phyloP scores from a whole-genome alignment of 1,140 invertebrate species.

The Cotesia glomerata region DNA sequence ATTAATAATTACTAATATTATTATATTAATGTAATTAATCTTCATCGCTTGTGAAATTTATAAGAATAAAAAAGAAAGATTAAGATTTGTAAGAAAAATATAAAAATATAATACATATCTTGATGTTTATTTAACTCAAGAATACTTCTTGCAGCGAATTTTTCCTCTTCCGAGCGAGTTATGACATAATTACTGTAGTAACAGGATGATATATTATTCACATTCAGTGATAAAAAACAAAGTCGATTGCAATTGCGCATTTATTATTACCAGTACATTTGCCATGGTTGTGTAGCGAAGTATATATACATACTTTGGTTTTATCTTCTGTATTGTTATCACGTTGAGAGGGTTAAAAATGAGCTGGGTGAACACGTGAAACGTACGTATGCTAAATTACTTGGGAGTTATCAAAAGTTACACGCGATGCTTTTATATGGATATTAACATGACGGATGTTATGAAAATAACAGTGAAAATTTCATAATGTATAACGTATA shows the following conservation, averaged over 20 bases:
- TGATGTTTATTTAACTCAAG: not conserved
- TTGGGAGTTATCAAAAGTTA: too few species aligned
- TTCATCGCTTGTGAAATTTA: too few species aligned
- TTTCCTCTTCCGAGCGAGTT: not conserved
- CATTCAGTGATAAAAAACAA: not conserved
- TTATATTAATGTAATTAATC: too few species aligned
- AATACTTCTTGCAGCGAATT: not conserved
- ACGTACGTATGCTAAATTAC: too few species aligned
- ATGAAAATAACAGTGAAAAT: too few species aligned
- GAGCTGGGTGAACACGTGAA: too few species aligned
- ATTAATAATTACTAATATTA: too few species aligned
- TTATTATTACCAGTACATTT: conserved; percentile 3
- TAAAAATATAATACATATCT: not conserved
- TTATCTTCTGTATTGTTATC: not conserved
- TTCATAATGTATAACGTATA: too few species aligned
- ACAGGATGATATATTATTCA: not conserved
- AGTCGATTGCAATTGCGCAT: not conserved
- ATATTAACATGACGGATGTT: too few species aligned
- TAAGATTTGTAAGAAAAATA: too few species aligned
- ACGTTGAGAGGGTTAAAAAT: not conserved
- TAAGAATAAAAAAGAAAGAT: too few species aligned
- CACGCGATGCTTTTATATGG: too few species aligned
- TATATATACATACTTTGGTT: not conserved
- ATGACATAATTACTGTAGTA: conserved; percentile 6
- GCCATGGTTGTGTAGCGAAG: not conserved